Base-by-base conservation (phyloP, 1,140 invertebrate genomes). In the Polypedilum vanderplanki region DNA sequence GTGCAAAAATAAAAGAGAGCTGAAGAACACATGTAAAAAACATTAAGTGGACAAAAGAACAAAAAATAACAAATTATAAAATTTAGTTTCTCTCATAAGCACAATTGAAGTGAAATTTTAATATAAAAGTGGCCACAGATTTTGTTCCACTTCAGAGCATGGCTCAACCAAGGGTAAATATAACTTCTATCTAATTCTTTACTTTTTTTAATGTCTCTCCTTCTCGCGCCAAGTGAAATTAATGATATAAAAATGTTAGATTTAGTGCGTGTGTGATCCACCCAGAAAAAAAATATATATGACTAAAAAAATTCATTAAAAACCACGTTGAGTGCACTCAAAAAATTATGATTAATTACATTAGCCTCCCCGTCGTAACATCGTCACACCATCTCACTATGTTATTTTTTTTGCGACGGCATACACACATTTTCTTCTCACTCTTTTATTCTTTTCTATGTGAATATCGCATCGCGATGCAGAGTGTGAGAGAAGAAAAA, bases 71-170 rank as follows among this genome's bases (percentile, higher is more conserved):
- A 70, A 70, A 57, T 20, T 22, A 70, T 3, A 17, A 70, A 70
- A 3, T 57, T 57, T 57, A 20, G 65, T 20, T 70, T 70, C 17
- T 18, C 18, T 70, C 10, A 20, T 12, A 18, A 70, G 17, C 17
- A 20, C 9, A 70, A 70, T 70, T 70, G 17, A 70, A 70, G 65
- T 70, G 20, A 70, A 70, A 22, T 70, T 57, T 70, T 70, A 18
- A 70, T 70, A 70, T 70, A 70, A 70, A 57, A 70, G 65, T 70
- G 65, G 65, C 65, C 65, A 70, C 65, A 70, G 65, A 70, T 22
- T 70, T 70, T 70, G 65, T 18, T 17, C 17, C 65, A 20, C 65
- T 17, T 22, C 65, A 57, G 65, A 70, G 65, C 65, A 70, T 70
- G 65, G 65, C 65, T 70, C 65, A 70, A 70, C 65, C 65, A 70